Evolutionary conservation across 2,113 vertebrate species (phyloP).

Genomic region (Canis aureus): DNA sequence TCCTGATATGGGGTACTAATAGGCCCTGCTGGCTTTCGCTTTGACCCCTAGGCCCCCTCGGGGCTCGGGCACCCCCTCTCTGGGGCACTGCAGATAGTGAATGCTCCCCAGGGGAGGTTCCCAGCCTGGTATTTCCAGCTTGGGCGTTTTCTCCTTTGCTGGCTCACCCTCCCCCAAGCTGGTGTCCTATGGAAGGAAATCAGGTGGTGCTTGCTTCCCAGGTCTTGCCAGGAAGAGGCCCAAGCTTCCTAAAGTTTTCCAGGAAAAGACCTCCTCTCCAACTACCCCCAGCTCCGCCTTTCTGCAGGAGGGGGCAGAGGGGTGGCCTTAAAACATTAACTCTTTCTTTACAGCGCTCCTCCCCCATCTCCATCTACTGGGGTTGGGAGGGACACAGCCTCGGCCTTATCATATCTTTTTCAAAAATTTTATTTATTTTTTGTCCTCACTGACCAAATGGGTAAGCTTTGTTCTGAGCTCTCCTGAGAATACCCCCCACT

Average conservation of each 20-base stretch:
- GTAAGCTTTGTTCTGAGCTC: neutral
- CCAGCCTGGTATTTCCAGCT: neutral
- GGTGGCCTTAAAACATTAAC: neutral
- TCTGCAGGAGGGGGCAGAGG: neutral
- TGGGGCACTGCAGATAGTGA: neutral
- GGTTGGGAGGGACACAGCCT: neutral
- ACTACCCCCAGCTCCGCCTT: neutral
- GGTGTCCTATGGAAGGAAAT: neutral
- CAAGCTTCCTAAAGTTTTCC: neutral
- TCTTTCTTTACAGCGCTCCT: neutral
- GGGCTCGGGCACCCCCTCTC: neutral
- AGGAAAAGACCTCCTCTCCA: neutral
- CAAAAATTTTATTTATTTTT: neutral
- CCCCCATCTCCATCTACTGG: accelerated
- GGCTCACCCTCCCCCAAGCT: neutral
- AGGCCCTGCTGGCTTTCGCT: too few species aligned
- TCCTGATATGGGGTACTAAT: neutral
- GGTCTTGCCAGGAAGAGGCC: neutral
- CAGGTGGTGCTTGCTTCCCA: neutral
- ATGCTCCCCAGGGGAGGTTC: neutral
- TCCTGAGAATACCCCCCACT: neutral
- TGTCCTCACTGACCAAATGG: neutral
- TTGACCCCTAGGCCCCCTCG: accelerated
- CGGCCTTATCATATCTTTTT: neutral
- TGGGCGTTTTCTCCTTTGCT: neutral